Evolutionary conservation across 1,140 invertebrate species (phyloP).

Genomic region (Drosophila subpulchrella): DNA sequence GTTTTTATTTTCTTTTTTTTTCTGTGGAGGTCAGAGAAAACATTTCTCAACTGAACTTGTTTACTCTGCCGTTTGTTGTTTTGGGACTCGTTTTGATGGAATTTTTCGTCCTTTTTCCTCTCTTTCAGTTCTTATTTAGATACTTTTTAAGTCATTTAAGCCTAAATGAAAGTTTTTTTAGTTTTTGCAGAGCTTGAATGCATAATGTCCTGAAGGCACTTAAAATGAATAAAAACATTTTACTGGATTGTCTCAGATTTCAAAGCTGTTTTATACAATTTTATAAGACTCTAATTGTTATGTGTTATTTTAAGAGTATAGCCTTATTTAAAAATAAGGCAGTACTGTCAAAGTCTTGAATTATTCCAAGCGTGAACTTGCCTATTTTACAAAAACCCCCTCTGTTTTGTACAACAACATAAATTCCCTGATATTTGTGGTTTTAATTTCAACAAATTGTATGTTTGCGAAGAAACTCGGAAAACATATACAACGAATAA

Average conservation of each 20-base stretch:
- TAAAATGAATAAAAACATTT: constrained; percentile 8
- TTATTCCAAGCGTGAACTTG: background rate
- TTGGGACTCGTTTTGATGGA: constrained; percentile 33
- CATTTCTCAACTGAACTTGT: constrained; percentile 46
- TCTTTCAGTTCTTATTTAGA: background rate
- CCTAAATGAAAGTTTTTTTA: constrained; percentile 17
- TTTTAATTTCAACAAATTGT: constrained; percentile 35
- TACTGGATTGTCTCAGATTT: too few relatives aligned
- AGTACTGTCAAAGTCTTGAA: background rate
- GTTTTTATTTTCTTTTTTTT: constrained; percentile 6
- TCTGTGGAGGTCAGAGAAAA: constrained; percentile 30
- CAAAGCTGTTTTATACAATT: background rate
- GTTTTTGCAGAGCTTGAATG: background rate
- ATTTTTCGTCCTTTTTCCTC: constrained; percentile 1
- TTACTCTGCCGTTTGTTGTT: constrained; percentile 35
- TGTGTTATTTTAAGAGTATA: background rate
- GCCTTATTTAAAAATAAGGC: background rate
- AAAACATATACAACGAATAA: constrained; percentile 16
- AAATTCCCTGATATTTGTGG: constrained; percentile 25
- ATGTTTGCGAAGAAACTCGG: constrained; percentile 10
- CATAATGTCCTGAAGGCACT: background rate
- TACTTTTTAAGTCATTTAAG: constrained; percentile 25
- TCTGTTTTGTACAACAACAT: background rate
- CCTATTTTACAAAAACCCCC: background rate
- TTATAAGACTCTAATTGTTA: background rate